Conservation (phyloP, 1,140 invertebrate species). For the Drosophila yakuba region DNA sequence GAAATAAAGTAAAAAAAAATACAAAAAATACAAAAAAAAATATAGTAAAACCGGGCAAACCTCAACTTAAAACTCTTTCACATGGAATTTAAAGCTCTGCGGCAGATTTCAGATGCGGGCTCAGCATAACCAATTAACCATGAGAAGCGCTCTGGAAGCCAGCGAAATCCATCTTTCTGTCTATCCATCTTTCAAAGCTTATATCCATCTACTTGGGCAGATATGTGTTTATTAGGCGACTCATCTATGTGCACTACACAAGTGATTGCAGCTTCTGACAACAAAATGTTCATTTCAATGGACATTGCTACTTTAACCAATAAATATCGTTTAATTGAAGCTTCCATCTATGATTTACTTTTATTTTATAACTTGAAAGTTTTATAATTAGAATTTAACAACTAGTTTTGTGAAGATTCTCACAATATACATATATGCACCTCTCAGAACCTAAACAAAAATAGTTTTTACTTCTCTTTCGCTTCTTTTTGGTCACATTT, state of each 20-base stretch:
- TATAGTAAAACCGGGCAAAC: constrained; percentile 23
- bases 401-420: neutral
- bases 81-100: constrained; percentile 51
- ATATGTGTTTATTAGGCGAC: constrained; percentile 17
- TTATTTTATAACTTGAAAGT: neutral
- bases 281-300: neutral
- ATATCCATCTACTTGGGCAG: constrained; percentile 25
- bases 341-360: neutral
- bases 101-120: constrained; percentile 37
- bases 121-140: constrained; percentile 50
- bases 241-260: constrained; percentile 15
- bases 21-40: constrained; percentile 3
- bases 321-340: too few species aligned
- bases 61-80: constrained; percentile 50
- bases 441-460: constrained; percentile 5
- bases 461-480: constrained; percentile 38
- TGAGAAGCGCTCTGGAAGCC: constrained; percentile 48
- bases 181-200: constrained; percentile 32
- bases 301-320: too few species aligned
- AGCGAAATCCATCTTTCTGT: constrained; percentile 29
- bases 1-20: constrained; percentile 24
- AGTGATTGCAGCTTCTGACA: neutral
- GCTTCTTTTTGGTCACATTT: constrained; percentile 47
- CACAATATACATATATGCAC: neutral
- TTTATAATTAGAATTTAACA: neutral